Percentiles rank a stretch among this genome's conserved stretches.
These are phyloP conservation scores for Papilio helenus DNA, from an alignment of 1,140 invertebrate genomes.

Conservation along the genomic window DNA sequence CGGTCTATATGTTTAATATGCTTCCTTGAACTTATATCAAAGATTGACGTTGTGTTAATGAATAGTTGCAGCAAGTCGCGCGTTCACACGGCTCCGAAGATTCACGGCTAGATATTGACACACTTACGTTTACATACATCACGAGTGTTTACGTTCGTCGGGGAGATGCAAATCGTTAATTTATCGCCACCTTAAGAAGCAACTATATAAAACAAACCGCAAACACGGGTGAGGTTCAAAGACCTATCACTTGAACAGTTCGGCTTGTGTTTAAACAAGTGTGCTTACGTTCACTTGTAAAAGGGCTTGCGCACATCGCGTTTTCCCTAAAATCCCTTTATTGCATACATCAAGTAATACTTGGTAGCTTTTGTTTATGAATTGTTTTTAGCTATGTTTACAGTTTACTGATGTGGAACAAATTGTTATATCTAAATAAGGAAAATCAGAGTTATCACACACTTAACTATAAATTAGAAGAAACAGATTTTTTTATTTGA, in stretches of 20 bases:
- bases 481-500: not conserved
- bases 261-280: constrained; percentile 76
- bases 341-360: not conserved
- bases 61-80: constrained; percentile 19
- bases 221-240: constrained; percentile 76
- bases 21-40: constrained; percentile 29
- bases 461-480: not conserved
- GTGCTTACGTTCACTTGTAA: constrained; percentile 62
- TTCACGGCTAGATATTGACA: constrained; percentile 57
- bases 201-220: constrained; percentile 78
- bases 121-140: constrained; percentile 67
- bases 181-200: constrained; percentile 78
- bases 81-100: constrained; percentile 49
- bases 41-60: constrained; percentile 17
- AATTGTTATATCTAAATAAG: not conserved
- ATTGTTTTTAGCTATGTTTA: not conserved
- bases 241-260: constrained; percentile 77
- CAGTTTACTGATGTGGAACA: not conserved
- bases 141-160: constrained; percentile 67
- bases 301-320: constrained; percentile 51
- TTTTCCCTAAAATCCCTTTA: constrained; percentile 10
- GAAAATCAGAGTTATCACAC: not conserved
- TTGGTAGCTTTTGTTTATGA: not conserved
- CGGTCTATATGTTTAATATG: no score
- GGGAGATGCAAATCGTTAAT: constrained; percentile 79